A percentile compares a stretch with the other conserved stretches of the same genome.
These are phyloP conservation scores for Athalia rosae DNA, from an alignment of 2,888 invertebrate species.

Conservation along the genomic window DNA sequence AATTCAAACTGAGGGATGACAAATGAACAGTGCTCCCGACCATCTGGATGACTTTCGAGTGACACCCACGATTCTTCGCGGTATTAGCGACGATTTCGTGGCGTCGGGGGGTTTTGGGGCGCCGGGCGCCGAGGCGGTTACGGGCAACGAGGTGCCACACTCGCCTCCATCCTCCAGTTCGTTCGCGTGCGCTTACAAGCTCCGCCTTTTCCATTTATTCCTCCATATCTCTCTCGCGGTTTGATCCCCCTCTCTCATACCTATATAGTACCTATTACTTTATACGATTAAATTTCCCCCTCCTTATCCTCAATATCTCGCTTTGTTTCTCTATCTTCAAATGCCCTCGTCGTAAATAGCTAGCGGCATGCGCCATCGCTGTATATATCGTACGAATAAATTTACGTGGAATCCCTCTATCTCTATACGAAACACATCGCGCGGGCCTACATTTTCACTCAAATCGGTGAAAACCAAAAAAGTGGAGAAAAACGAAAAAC, in stretches of 20 bases:
- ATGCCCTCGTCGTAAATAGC: not conserved
- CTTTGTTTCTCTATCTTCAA: constrained; percentile 20
- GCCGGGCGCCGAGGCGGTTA: not conserved
- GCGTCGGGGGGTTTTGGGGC: not conserved
- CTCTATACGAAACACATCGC: not conserved
- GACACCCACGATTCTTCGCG: constrained; percentile 35
- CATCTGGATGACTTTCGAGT: constrained; percentile 42
- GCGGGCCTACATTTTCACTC: too few relatives aligned
- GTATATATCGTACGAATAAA: too few relatives aligned
- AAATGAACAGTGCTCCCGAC: constrained; percentile 33
- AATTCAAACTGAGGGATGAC: constrained; percentile 24
- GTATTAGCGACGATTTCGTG: not conserved
- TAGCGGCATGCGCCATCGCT: constrained; percentile 1
- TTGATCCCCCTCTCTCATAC: constrained; percentile 8
- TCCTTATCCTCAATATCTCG: constrained; percentile 16
- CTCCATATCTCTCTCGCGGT: constrained; percentile 36
- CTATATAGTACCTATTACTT: constrained; percentile 30
- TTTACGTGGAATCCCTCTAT: not conserved
- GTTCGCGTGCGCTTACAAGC: constrained; percentile 44
- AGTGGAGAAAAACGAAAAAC: not conserved
- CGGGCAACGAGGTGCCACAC: constrained; percentile 32
- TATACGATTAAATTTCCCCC: constrained; percentile 35
- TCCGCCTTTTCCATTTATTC: constrained; percentile 46
- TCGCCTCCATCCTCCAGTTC: constrained; percentile 25
- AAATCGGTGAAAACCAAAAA: not conserved